Percentiles rank a stretch among this genome's conserved stretches.
Conservation (phyloP, 2,797 vertebrate species). For the Pipistrellus kuhlii region DNA sequence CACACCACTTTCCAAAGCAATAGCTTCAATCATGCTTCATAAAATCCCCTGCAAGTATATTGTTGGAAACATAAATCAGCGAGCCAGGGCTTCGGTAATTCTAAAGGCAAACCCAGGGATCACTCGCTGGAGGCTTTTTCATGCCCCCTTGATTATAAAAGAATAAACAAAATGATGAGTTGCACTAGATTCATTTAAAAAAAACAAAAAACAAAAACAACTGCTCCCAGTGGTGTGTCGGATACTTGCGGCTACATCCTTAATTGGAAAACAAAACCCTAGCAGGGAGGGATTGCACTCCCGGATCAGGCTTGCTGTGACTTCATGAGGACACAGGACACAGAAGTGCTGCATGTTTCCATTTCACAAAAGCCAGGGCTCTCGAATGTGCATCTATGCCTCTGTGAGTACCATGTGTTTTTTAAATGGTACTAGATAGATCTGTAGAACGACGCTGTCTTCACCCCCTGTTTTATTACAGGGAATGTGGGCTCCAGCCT, state of each 20-base stretch:
- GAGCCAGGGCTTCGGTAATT: conserved; percentile 66
- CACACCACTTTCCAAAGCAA: conserved; percentile 79
- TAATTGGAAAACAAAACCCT: conserved; percentile 64
- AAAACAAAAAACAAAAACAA: not conserved
- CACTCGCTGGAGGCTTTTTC: conserved; percentile 53
- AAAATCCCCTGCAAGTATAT: conserved; percentile 81
- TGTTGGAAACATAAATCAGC: conserved; percentile 78
- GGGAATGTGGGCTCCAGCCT: conserved; percentile 15
- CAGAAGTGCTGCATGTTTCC: not conserved
- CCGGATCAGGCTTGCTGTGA: not conserved
- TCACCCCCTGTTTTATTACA: conserved; percentile 39
- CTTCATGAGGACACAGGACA: conserved; percentile 40
- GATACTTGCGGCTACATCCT: conserved; percentile 42
- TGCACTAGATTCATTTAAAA: not conserved
- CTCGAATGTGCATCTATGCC: not conserved
- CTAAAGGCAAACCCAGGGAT: conserved; percentile 75
- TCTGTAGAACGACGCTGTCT: not conserved
- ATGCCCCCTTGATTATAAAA: conserved; percentile 44
- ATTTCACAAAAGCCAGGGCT: conserved; percentile 63
- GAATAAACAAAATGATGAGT: conserved; percentile 77
- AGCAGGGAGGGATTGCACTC: conserved; percentile 32
- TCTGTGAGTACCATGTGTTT: not conserved
- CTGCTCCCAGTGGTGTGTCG: conserved; percentile 63
- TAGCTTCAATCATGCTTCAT: conserved; percentile 81
- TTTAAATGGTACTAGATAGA: conserved; percentile 38